Percentiles rank a stretch among this genome's conserved stretches.
These are phyloP conservation scores for Auanema sp. DNA, from an alignment of 2,888 invertebrate species.

Conservation along the genomic window DNA sequence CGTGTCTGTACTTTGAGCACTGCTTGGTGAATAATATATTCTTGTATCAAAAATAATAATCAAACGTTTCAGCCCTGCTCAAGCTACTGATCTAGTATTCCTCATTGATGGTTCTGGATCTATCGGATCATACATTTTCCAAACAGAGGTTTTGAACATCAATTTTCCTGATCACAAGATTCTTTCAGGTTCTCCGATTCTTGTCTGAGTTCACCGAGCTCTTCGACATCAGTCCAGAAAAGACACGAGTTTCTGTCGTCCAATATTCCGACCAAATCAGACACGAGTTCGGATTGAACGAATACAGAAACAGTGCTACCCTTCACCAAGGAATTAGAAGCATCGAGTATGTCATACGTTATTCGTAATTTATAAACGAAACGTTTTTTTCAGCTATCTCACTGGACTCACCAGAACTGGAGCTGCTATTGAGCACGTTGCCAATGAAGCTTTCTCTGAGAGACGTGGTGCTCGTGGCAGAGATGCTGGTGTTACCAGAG, in stretches of 20 bases:
- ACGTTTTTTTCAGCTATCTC: slow-evolving; percentile 31
- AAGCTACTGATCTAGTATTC: slow-evolving; percentile 60
- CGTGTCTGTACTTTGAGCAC: slow-evolving; percentile 62
- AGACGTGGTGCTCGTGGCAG: slow-evolving; percentile 50
- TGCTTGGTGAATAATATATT: slow-evolving; percentile 33
- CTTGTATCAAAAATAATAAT: background rate
- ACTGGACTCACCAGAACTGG: slow-evolving; percentile 59
- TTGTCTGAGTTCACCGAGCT: slow-evolving; percentile 58
- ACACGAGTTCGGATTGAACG: slow-evolving; percentile 57
- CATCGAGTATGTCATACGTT: slow-evolving; percentile 30
- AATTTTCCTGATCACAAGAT: background rate
- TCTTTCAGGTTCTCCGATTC: slow-evolving; percentile 46
- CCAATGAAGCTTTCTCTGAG: slow-evolving; percentile 51
- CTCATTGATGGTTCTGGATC: slow-evolving; percentile 61
- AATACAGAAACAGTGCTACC: slow-evolving; percentile 32
- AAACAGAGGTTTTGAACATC: slow-evolving; percentile 45
- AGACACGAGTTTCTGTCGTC: slow-evolving; percentile 57
- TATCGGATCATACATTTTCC: slow-evolving; percentile 59
- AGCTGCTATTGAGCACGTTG: slow-evolving; percentile 59
- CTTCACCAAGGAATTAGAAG: slow-evolving; percentile 42
- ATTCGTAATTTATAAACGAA: too few species aligned
- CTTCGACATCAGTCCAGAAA: slow-evolving; percentile 57
- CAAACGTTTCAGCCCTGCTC: slow-evolving; percentile 44
- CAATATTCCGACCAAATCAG: slow-evolving; percentile 60
- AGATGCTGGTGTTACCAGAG: slow-evolving; percentile 47